Evolutionary conservation across 2,797 vertebrate genomes (phyloP).

Genomic region (Semotilus atromaculatus): DNA sequence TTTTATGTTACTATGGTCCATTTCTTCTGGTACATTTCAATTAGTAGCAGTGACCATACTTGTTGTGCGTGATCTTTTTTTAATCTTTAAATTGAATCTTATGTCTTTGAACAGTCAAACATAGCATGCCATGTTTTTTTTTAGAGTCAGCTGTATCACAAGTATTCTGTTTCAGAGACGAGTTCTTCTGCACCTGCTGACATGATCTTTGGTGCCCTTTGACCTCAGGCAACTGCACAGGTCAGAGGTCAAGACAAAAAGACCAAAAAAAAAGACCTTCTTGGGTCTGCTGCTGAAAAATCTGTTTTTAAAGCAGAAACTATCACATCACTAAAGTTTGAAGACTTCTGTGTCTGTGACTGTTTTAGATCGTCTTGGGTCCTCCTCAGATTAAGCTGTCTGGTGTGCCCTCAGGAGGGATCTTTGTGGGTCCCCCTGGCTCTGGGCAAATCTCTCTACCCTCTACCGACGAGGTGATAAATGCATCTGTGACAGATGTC

Average conservation of each 20-base stretch:
- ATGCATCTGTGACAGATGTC: background rate
- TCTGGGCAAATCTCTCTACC: background rate
- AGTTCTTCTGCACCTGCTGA: background rate
- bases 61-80: background rate
- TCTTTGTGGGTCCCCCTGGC: background rate
- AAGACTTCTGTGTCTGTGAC: background rate
- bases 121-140: no score
- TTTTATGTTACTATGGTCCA: background rate
- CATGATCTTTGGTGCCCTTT: background rate
- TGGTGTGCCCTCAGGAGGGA: background rate
- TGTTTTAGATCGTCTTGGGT: background rate
- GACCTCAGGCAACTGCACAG: background rate
- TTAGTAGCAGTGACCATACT: background rate
- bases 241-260: constrained; percentile 1
- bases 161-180: background rate
- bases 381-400: background rate
- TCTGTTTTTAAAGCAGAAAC: background rate
- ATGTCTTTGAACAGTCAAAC: no score
- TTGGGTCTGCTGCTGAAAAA: background rate
- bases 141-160: no score
- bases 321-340: background rate
- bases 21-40: background rate
- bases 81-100: background rate
- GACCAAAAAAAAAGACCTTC: background rate
- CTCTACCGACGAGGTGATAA: background rate